Evolutionary conservation across 2,888 invertebrate species (phyloP), one percentile per base, ranked within the genome.

Genomic region (Meandrusa payeni): DNA sequence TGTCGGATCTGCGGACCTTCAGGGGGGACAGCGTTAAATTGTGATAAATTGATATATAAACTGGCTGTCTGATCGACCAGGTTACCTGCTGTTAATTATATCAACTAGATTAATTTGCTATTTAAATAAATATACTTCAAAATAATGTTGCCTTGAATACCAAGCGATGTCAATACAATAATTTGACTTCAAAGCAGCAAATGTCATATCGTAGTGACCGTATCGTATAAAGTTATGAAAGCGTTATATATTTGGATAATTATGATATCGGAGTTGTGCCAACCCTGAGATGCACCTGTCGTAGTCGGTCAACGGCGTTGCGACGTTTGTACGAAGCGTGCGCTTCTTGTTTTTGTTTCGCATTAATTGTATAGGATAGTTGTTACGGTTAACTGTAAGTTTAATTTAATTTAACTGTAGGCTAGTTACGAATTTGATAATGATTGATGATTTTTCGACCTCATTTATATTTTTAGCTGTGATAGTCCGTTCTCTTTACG

Each of bases 221-320:
- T 31, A 43, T 43, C 6, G 7, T 47, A 39, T 44, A 46, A 41
- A 46, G 19, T 44, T 48, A 29, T 32, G 27, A 41, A 22, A 41
- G 12, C 17, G 33, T 9, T 33, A 10, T 43, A 28, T 13, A 39
- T 26, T 43, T 5, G 19, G 10, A 41, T 47, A 32, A 44, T 45
- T 33, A 43, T 34, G 22, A 36, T 32, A 45, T 36, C 29, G 22
- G 32, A 45, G 41, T 37, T 41, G 61, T 53, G 63, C 47, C 73
- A 80, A 46, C 83, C 83, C 85, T 83, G 59, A 11, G 33, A 24
- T 68, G 76, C 86, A 86, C 85, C 85, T 86, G 86, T 71, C 71
- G 57, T 57, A 61, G 70, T 73, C 76, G 70, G 68, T 82, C 81
- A 74, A 61, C 71, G 70, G 65, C 62, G 56, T 61, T 69, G 69